A percentile compares a stretch with the other conserved stretches of the same genome.
Conservation (phyloP, 1,140 invertebrate species). For the Alviniconcha marisindica region DNA sequence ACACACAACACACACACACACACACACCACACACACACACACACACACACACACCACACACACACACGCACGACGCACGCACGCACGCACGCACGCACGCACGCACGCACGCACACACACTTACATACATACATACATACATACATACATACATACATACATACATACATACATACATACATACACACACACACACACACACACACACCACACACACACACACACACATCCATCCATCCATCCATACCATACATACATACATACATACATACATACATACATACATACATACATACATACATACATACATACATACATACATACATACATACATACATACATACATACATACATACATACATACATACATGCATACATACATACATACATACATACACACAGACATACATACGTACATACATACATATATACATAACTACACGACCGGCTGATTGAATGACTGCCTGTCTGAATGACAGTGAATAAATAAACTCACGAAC, state of each 20-base stretch:
- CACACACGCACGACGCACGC: not conserved
- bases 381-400: slow-evolving; percentile 16
- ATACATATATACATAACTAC: too few relatives aligned
- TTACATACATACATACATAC: not conserved
- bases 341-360: slow-evolving; percentile 10
- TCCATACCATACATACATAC: too few relatives aligned
- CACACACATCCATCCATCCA: not conserved
- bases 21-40: slow-evolving; percentile 5
- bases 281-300: slow-evolving; percentile 6
- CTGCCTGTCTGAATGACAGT: too few relatives aligned
- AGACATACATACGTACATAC: not conserved
- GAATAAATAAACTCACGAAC: not conserved
- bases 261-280: too few relatives aligned
- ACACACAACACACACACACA: not conserved
- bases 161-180: not conserved
- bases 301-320: slow-evolving; percentile 18
- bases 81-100: not conserved
- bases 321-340: slow-evolving; percentile 18
- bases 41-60: not conserved
- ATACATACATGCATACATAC: not conserved
- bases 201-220: not conserved
- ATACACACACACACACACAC: not conserved
- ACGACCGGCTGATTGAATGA: too few relatives aligned
- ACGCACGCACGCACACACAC: not conserved
- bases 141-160: not conserved